Conservation (phyloP, 2,888 invertebrate species). For the Trissolcus japonicus region DNA sequence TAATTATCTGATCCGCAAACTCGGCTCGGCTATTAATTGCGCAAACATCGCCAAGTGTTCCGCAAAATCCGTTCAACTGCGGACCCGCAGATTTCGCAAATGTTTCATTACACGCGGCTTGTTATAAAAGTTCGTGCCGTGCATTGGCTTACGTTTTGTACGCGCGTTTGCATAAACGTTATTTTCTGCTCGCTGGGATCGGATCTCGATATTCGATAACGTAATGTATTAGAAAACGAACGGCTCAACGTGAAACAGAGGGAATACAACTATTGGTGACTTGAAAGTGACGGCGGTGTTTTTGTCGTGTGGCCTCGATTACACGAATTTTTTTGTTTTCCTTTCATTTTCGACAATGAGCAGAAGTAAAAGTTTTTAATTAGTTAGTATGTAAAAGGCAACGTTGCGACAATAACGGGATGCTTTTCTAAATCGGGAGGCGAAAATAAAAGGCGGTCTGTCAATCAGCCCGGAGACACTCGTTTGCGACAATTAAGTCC, state of each 20-base stretch:
- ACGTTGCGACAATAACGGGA: conserved; percentile 19
- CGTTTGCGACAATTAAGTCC: conserved; percentile 35
- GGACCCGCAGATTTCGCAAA: conserved; percentile 20
- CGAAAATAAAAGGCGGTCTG: conserved; percentile 2
- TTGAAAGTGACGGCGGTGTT: not conserved
- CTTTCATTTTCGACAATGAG: not conserved
- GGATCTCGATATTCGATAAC: no score
- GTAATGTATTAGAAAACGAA: not conserved
- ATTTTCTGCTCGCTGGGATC: not conserved
- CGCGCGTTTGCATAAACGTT: conserved; percentile 2
- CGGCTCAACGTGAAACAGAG: not conserved
- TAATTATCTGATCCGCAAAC: conserved; percentile 41
- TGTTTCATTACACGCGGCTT: conserved; percentile 4
- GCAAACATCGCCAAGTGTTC: conserved; percentile 40
- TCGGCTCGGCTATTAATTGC: conserved; percentile 42
- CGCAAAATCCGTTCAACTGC: conserved; percentile 39
- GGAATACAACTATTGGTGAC: no score
- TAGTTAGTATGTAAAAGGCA: not conserved
- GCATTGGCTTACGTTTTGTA: conserved; percentile 1
- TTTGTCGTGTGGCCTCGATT: not conserved
- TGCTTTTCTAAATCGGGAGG: conserved; percentile 26
- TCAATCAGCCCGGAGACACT: conserved; percentile 24
- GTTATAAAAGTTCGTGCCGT: no score
- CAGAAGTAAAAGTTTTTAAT: conserved; percentile 2
- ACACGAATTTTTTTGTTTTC: not conserved